phyloP scores from a whole-genome alignment of 1,140 invertebrate species.

The Papilio dardanus region DNA sequence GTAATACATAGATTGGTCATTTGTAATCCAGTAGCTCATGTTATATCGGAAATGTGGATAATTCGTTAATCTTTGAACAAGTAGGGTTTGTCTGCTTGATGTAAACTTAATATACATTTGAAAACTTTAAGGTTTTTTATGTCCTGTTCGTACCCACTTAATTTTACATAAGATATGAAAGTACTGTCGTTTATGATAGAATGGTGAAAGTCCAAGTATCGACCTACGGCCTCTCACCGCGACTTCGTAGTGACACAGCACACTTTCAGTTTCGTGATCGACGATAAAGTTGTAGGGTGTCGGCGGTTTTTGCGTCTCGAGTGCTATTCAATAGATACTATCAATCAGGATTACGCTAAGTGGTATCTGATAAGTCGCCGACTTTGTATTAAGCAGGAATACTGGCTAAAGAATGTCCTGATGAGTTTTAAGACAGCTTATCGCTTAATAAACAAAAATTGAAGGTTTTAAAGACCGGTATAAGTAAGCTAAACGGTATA shows the following conservation, averaged over 20 bases:
- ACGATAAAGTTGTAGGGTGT: conserved; percentile 33
- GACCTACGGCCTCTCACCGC: conserved; percentile 7
- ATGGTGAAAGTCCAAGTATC: conserved; percentile 39
- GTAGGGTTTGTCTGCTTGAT: too few species aligned
- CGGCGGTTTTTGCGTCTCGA: conserved; percentile 34
- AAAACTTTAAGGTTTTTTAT: too few species aligned
- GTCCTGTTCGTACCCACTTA: neutral
- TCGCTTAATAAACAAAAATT: neutral
- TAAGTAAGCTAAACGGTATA: too few species aligned
- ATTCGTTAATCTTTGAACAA: too few species aligned
- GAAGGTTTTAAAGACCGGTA: too few species aligned
- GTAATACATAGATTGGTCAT: too few species aligned
- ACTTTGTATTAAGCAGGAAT: neutral
- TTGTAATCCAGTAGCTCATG: too few species aligned
- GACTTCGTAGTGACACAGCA: conserved; percentile 33
- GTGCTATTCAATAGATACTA: conserved; percentile 33
- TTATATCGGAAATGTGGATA: too few species aligned
- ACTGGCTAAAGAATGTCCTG: conserved; percentile 2
- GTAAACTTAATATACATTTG: too few species aligned
- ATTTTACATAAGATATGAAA: neutral
- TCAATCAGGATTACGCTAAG: conserved; percentile 31
- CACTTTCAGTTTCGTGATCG: conserved; percentile 35
- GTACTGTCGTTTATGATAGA: neutral
- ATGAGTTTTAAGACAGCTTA: neutral
- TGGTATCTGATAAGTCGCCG: conserved; percentile 12